phyloP scores from a whole-genome alignment of 2,888 invertebrate genomes.

The Parnassius smintheus region DNA sequence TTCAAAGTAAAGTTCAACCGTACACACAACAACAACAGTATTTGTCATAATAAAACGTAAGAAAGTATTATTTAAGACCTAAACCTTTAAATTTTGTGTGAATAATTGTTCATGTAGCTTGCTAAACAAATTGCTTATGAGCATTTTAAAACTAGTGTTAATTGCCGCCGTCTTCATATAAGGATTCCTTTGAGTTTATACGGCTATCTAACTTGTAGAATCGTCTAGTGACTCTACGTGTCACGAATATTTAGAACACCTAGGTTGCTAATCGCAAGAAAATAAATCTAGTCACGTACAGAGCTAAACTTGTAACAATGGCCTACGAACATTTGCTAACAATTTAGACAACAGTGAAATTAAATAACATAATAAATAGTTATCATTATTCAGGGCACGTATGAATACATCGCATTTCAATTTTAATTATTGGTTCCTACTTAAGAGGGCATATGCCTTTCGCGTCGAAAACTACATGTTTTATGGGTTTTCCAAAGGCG shows the following conservation, averaged over 20 bases:
- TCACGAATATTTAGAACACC: conserved; percentile 44
- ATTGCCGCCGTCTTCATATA: conserved; percentile 18
- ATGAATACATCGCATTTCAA: too few relatives aligned
- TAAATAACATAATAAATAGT: conserved; percentile 21
- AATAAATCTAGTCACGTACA: conserved; percentile 54
- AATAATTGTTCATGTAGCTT: too few relatives aligned
- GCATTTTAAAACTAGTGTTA: conserved; percentile 12
- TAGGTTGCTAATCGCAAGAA: conserved; percentile 33
- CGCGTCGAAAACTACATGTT: too few relatives aligned
- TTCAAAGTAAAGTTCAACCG: conserved; percentile 17
- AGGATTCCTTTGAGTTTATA: conserved; percentile 35
- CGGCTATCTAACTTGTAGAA: conserved; percentile 54
- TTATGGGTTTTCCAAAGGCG: too few relatives aligned
- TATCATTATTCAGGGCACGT: conserved; percentile 11
- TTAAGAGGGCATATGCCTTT: too few relatives aligned
- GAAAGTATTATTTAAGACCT: too few relatives aligned
- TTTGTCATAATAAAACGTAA: not conserved
- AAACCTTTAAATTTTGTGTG: too few relatives aligned
- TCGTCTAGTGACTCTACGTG: conserved; percentile 52
- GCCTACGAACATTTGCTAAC: conserved; percentile 31
- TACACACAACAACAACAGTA: too few relatives aligned
- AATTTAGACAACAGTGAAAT: conserved; percentile 30
- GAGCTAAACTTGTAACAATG: conserved; percentile 41
- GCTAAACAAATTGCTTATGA: not conserved
- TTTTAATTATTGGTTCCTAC: too few relatives aligned